A percentile compares a stretch with the other conserved stretches of the same genome.
These are phyloP conservation scores for Panthera tigris DNA, from an alignment of 2,113 vertebrate genomes.

Conservation along the genomic window DNA sequence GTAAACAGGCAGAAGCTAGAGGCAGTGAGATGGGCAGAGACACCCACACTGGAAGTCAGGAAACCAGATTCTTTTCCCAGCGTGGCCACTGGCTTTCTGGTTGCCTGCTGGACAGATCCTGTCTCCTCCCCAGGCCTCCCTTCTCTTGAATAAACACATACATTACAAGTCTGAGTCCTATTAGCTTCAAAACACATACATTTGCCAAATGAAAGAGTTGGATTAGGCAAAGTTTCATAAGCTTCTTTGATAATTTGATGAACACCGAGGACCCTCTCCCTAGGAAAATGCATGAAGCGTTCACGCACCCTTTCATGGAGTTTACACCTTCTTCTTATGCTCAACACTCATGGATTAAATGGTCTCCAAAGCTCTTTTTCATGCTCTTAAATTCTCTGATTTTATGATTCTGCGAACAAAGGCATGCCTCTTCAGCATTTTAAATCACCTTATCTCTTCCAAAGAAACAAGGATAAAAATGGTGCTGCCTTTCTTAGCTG, in stretches of 20 bases:
- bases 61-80: neutral
- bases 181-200: neutral
- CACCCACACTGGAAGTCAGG: neutral
- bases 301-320: neutral
- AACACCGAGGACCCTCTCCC: neutral
- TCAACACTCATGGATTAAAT: neutral
- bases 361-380: constrained; percentile 19
- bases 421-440: constrained; percentile 24
- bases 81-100: neutral
- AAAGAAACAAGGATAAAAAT: constrained; percentile 54
- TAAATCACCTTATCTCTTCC: constrained; percentile 44
- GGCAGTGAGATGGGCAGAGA: neutral
- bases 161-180: neutral
- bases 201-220: neutral
- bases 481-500: neutral
- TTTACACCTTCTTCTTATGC: neutral
- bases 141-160: neutral
- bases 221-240: neutral
- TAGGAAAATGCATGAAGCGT: neutral
- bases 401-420: constrained; percentile 46
- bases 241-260: constrained; percentile 16
- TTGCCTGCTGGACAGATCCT: neutral
- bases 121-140: neutral
- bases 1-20: neutral
- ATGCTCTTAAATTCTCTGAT: constrained; percentile 41